Evolutionary conservation across 2,113 vertebrate species (phyloP), one percentile per base, ranked within the genome.

Genomic region (Phyllostomus hastatus): DNA sequence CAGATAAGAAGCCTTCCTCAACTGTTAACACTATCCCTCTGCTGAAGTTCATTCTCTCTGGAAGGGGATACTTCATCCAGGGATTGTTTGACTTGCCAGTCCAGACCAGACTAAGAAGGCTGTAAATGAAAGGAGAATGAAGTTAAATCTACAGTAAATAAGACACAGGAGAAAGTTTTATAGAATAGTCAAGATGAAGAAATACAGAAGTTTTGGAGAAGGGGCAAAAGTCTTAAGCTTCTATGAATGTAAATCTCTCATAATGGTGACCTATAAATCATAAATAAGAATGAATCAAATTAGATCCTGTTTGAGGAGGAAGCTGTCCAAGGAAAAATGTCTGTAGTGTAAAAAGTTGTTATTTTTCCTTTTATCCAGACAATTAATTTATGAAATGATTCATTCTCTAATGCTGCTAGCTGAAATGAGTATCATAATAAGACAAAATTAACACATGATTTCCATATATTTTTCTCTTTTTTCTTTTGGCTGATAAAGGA

Each of bases 401-500:
- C 33, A 35, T 76, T 64, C 7, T 84, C 8, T 17, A 88, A n/a
- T 33, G 2, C 33, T 38, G 41, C 28, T 61, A 57, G 16, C 22
- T 88, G 31, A 88, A 94, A 85, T 22, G 2, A 87, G 4, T 61
- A 19, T 41, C 50, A 7, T 19, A 59, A 20, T 66, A 59, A 64
- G 26, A 78, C 12, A 75, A 46, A 94, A 86, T 87, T 76, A 69
- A 76, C 73, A 61, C 2, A 1, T 41, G 10, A 14, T 2, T 85
- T 66, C 33, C 24, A 8, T 80, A 0, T 90, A 81, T 75, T 96
- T 70, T 89, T 4, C 46, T 94, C 0, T 61, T 84, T 19, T 97
- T 79, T 82, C 61, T 11, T 83, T 84, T 96, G 72, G 57, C 52
- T 91, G 52, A 19, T 94, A 81, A 91, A 99, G 99, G 92, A 98